phyloP scores from a whole-genome alignment of 2,113 vertebrate species.

The Heptranchias perlo region DNA sequence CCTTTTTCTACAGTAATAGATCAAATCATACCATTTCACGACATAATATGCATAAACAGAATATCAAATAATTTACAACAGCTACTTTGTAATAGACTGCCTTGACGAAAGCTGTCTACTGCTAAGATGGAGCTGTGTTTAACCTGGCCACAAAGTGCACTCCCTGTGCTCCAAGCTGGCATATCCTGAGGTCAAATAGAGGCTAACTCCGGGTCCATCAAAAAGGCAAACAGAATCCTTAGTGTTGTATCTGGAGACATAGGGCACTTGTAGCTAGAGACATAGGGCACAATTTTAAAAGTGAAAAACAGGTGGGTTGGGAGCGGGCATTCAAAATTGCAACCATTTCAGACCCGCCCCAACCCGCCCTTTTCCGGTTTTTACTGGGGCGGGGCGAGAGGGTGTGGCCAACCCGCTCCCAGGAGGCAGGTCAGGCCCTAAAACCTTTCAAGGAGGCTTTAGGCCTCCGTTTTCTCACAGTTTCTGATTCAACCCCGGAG shows the following conservation, averaged over 20 bases:
- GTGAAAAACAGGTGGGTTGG: no score
- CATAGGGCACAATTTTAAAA: no score
- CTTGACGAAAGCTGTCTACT: neutral
- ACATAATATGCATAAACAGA: constrained; percentile 7
- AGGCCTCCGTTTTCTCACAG: no score
- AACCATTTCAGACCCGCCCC: no score
- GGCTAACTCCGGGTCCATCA: neutral
- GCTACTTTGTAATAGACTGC: neutral
- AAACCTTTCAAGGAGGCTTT: no score
- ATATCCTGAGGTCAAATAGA: neutral
- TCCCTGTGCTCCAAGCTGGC: neutral
- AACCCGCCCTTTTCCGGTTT: no score
- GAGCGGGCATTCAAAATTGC: no score
- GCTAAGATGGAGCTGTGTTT: neutral
- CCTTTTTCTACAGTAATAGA: constrained; percentile 1
- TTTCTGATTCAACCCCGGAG: no score
- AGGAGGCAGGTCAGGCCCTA: no score
- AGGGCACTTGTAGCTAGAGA: no score
- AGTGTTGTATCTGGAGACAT: neutral
- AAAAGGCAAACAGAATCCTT: neutral
- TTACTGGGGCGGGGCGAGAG: no score
- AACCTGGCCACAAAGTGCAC: neutral
- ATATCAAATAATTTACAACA: neutral
- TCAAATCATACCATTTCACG: neutral
- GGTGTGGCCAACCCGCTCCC: no score